These are phyloP conservation scores for Sisyra terminalis DNA, from an alignment of 2,888 invertebrate species.

Conservation along the genomic window DNA sequence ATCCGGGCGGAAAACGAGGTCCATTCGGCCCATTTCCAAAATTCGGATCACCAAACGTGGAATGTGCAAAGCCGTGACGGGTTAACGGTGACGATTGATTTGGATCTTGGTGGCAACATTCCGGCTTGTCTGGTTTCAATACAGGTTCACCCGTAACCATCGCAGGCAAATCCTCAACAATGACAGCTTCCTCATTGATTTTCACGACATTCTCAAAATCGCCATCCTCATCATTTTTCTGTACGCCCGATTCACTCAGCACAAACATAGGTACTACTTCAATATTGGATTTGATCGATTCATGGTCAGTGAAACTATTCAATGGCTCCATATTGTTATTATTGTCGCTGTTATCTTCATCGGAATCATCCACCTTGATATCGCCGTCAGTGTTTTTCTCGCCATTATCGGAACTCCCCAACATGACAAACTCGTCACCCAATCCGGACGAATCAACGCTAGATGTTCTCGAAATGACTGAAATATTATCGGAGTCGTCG, in stretches of 20 bases:
- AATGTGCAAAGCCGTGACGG: neutral
- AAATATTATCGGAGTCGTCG: slow-evolving; percentile 21
- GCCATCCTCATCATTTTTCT: neutral
- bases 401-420: slow-evolving; percentile 16
- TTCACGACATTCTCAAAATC: neutral
- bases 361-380: slow-evolving; percentile 4
- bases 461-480: slow-evolving; percentile 18
- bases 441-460: slow-evolving; percentile 16
- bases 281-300: neutral
- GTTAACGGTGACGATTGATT: no score
- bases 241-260: neutral
- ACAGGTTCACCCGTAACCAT: neutral
- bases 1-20: neutral
- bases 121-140: no score
- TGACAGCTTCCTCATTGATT: slow-evolving; percentile 10
- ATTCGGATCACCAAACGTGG: slow-evolving; percentile 3
- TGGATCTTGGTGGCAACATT: no score
- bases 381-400: slow-evolving; percentile 5
- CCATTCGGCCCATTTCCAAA: neutral
- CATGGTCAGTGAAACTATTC: neutral
- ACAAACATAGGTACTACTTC: neutral
- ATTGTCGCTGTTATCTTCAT: slow-evolving; percentile 10
- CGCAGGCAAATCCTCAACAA: slow-evolving; percentile 9
- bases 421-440: slow-evolving; percentile 20
- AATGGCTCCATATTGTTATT: slow-evolving; percentile 11